phyloP scores from a whole-genome alignment of 2,113 vertebrate species.

The Neodon shergylaensis region DNA sequence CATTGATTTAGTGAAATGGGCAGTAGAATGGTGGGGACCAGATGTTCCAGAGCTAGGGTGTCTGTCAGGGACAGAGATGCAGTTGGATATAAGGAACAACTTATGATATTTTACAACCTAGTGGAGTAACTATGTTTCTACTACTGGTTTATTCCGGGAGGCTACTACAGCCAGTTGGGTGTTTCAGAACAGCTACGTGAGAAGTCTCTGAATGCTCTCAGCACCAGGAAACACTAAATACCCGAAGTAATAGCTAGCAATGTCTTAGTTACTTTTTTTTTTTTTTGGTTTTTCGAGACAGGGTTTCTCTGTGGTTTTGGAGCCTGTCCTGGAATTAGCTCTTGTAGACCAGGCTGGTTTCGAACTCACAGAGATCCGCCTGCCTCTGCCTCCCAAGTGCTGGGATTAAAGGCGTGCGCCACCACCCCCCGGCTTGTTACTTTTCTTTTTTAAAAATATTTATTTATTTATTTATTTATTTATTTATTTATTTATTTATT shows the following conservation, averaged over 20 bases:
- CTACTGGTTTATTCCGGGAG: neutral
- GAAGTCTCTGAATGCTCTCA: neutral
- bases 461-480: too few relatives aligned
- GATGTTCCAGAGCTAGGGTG: neutral
- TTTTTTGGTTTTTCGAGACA: too few relatives aligned
- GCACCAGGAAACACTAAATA: neutral
- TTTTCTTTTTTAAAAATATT: too few relatives aligned
- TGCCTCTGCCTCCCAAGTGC: too few relatives aligned
- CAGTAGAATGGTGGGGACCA: neutral
- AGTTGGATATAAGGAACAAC: neutral
- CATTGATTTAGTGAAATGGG: neutral
- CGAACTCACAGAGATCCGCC: too few relatives aligned
- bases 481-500: too few relatives aligned
- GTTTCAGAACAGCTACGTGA: neutral
- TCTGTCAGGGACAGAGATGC: neutral
- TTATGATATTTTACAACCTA: neutral
- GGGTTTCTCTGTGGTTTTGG: too few relatives aligned
- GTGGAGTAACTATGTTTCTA: neutral
- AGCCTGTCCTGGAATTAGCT: too few relatives aligned
- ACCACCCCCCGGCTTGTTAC: too few relatives aligned
- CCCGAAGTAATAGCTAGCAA: neutral
- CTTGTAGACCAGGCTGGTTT: too few relatives aligned
- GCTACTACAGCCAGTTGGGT: neutral
- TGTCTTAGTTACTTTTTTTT: too few relatives aligned
- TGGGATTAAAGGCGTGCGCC: too few relatives aligned